These are phyloP conservation scores for Bombus waltoni DNA, from an alignment of 1,140 invertebrate species.

Conservation along the genomic window DNA sequence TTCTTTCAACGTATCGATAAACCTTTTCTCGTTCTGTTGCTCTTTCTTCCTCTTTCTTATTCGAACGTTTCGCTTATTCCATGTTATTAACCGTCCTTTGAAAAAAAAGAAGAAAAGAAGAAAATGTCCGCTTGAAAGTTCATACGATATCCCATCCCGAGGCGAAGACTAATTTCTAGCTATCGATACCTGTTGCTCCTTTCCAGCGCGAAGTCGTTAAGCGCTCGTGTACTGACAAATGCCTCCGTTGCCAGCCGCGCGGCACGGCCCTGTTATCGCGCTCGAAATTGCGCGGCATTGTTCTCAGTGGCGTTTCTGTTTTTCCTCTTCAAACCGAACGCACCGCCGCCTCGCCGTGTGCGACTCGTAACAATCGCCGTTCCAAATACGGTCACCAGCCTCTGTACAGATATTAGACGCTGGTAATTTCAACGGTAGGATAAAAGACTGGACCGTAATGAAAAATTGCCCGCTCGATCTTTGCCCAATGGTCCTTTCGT, in stretches of 20 bases:
- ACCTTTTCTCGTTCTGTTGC: neutral
- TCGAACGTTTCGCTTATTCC: no score
- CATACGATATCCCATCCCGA: conserved; percentile 14
- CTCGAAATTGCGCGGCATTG: conserved; percentile 52
- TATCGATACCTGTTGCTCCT: conserved; percentile 56
- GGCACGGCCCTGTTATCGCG: conserved; percentile 42
- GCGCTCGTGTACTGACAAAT: conserved; percentile 46
- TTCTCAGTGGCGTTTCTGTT: conserved; percentile 49
- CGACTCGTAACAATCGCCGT: conserved; percentile 41
- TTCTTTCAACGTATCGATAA: neutral
- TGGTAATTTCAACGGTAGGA: conserved; percentile 2
- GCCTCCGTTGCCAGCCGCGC: conserved; percentile 25
- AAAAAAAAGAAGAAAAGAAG: neutral
- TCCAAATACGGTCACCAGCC: conserved; percentile 36
- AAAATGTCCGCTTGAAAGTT: neutral
- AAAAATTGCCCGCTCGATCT: conserved; percentile 15
- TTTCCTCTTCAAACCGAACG: conserved; percentile 38
- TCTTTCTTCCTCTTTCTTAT: neutral
- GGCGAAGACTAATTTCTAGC: conserved; percentile 49
- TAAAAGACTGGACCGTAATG: neutral
- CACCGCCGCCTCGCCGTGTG: neutral
- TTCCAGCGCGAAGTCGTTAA: conserved; percentile 47
- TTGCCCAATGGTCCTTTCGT: neutral
- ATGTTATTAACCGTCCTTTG: no score
- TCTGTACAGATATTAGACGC: conserved; percentile 28